These are phyloP conservation scores for Thera obeliscata DNA, from an alignment of 2,888 invertebrate species.

Conservation along the genomic window DNA sequence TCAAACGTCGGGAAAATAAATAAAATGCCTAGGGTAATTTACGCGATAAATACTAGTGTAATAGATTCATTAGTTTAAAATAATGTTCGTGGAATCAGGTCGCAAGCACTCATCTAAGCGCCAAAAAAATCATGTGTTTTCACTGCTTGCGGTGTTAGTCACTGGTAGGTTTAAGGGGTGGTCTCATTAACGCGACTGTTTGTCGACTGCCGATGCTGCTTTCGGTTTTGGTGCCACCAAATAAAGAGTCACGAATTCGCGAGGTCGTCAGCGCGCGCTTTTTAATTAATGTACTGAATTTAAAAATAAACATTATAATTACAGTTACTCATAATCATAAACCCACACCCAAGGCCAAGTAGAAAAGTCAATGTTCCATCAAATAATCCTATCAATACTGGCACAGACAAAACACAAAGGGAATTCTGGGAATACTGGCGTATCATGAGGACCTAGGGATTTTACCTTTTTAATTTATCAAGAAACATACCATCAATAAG, in stretches of 20 bases:
- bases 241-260: constrained; percentile 31
- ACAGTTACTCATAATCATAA: no score
- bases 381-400: no score
- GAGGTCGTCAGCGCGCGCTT: constrained; percentile 18
- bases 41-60: no score
- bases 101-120: neutral
- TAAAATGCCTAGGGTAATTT: no score
- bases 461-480: no score
- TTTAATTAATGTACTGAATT: constrained; percentile 30
- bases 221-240: constrained; percentile 29
- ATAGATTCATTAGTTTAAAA: neutral
- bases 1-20: no score
- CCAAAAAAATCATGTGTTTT: neutral
- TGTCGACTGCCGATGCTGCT: constrained; percentile 23
- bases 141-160: neutral
- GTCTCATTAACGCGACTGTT: constrained; percentile 40
- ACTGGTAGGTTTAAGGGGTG: constrained; percentile 25
- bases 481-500: no score
- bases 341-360: no score
- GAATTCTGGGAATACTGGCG: no score
- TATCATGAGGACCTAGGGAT: no score
- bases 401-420: no score
- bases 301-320: neutral
- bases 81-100: neutral
- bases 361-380: no score